Evolutionary conservation across 2,888 invertebrate genomes (phyloP).

Genomic region (Habrosyne pyritoides): DNA sequence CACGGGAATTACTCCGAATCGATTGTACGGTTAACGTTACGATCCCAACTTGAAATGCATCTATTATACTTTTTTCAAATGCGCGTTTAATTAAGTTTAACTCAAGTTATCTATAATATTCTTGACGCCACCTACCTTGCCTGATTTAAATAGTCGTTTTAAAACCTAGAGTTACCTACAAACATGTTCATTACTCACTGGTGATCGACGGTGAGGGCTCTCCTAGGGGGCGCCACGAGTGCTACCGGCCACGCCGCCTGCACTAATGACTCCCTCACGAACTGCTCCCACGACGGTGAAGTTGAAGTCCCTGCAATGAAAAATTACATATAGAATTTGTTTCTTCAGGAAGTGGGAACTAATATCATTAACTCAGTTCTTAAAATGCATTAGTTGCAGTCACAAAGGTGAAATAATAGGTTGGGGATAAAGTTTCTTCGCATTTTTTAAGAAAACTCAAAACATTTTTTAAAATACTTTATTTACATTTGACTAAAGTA

Average conservation of each 20-base stretch:
- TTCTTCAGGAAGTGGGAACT: not conserved
- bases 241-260: conserved; percentile 86
- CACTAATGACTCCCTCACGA: conserved; percentile 82
- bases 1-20: too few species aligned
- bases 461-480: too few species aligned
- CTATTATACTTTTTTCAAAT: too few species aligned
- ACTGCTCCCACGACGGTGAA: conserved; percentile 84
- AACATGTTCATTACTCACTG: conserved; percentile 58
- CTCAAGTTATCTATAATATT: too few species aligned
- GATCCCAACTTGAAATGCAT: too few species aligned
- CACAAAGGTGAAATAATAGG: not conserved
- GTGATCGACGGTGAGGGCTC: conserved; percentile 76
- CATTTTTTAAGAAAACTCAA: too few species aligned
- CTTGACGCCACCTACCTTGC: too few species aligned
- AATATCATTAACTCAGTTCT: not conserved
- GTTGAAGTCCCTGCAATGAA: conserved; percentile 63
- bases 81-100: too few species aligned
- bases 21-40: too few species aligned
- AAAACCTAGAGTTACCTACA: not conserved
- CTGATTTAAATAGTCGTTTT: not conserved
- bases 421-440: too few species aligned
- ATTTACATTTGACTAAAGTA: too few species aligned
- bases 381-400: not conserved
- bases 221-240: conserved; percentile 73
- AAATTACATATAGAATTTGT: not conserved